Percentiles rank a stretch among this genome's conserved stretches.
phyloP scores from a whole-genome alignment of 1,140 invertebrate genomes.

The Pseudomyrmex dendroicus region DNA sequence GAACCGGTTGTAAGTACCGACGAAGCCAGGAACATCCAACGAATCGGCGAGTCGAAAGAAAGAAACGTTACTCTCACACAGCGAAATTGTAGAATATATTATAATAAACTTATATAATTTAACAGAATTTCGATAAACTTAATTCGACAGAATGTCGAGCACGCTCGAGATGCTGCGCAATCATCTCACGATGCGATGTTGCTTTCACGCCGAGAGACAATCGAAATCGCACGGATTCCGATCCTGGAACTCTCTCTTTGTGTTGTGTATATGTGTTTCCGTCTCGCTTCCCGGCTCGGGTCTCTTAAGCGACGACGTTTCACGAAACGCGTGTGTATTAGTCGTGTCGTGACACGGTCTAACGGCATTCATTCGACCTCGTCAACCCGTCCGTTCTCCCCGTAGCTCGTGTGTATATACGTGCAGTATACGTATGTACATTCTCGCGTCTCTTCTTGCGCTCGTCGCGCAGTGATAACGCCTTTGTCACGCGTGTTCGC shows the following conservation, averaged over 20 bases:
- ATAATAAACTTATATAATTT: no score
- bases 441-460: constrained; percentile 40
- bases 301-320: constrained; percentile 39
- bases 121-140: no score
- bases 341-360: constrained; percentile 64
- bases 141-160: constrained; percentile 17
- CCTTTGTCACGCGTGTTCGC: constrained; percentile 20
- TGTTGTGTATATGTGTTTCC: constrained; percentile 38
- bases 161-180: constrained; percentile 7
- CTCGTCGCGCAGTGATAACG: constrained; percentile 34
- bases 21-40: constrained; percentile 62
- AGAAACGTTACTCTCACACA: constrained; percentile 17
- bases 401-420: constrained; percentile 4
- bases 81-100: neutral
- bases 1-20: constrained; percentile 69
- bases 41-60: constrained; percentile 1
- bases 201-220: constrained; percentile 43
- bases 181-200: constrained; percentile 22
- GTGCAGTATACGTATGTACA: neutral
- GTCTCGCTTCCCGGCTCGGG: neutral
- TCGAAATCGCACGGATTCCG: constrained; percentile 58
- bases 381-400: constrained; percentile 53
- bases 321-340: constrained; percentile 37
- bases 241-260: constrained; percentile 60
- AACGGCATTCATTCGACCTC: constrained; percentile 72